These are phyloP conservation scores for Rhizomys pruinosus DNA, from an alignment of 2,113 vertebrate genomes.

Conservation along the genomic window DNA sequence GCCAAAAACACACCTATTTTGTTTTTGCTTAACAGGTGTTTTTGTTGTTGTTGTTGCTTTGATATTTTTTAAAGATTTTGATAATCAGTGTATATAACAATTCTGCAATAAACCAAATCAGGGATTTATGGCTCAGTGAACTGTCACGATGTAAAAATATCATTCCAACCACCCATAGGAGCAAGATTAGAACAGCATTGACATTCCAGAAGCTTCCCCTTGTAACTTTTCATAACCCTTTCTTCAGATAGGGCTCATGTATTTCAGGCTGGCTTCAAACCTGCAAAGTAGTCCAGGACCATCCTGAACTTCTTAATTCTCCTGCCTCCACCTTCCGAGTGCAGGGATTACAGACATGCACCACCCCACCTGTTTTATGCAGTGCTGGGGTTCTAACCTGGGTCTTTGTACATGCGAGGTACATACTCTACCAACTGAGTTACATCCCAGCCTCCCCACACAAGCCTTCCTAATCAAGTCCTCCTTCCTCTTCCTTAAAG, in stretches of 20 bases:
- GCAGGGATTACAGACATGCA: background rate
- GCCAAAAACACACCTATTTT: background rate
- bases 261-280: background rate
- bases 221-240: background rate
- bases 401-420: background rate
- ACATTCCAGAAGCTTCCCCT: background rate
- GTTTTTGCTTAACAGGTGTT: background rate
- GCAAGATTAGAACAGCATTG: background rate
- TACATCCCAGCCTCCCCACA: background rate
- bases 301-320: background rate
- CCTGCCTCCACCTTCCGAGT: background rate
- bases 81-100: background rate
- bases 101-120: slow-evolving; percentile 26
- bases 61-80: background rate
- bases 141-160: background rate
- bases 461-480: background rate
- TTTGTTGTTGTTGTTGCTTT: slow-evolving; percentile 3
- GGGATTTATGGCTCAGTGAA: background rate
- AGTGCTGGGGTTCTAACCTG: background rate
- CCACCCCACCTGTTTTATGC: background rate
- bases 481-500: background rate
- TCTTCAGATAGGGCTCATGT: background rate
- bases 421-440: background rate
- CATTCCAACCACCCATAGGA: background rate
- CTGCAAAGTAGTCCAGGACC: background rate